Percentiles rank a stretch among this genome's conserved stretches.
These are phyloP conservation scores for Endomychus coccineus DNA, from an alignment of 2,888 invertebrate genomes.

Conservation along the genomic window DNA sequence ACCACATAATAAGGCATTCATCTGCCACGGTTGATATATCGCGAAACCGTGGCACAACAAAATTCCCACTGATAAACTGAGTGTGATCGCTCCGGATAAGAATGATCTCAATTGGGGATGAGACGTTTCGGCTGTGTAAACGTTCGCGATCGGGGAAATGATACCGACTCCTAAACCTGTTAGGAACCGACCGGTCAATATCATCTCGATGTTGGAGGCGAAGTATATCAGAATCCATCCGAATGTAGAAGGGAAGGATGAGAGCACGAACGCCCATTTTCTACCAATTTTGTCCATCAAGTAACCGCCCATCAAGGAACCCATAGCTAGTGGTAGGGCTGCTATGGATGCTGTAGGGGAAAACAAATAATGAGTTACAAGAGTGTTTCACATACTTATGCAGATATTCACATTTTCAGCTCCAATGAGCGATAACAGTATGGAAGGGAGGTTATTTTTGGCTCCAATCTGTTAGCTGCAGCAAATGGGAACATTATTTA, in stretches of 20 bases:
- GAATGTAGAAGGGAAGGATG: constrained; percentile 49
- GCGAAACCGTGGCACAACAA: no score
- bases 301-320: constrained; percentile 53
- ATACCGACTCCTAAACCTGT: constrained; percentile 42
- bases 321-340: constrained; percentile 56
- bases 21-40: no score
- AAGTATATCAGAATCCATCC: constrained; percentile 55
- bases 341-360: constrained; percentile 58
- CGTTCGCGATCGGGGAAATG: constrained; percentile 40
- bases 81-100: no score
- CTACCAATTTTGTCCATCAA: constrained; percentile 56
- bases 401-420: no score
- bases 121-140: constrained; percentile 37
- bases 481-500: no score
- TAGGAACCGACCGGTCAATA: constrained; percentile 37
- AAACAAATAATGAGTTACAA: no score
- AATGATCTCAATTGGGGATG: constrained; percentile 55
- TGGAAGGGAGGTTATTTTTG: no score
- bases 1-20: no score
- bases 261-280: constrained; percentile 49
- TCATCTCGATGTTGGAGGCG: constrained; percentile 50
- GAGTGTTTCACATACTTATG: no score
- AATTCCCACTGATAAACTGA: no score
- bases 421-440: no score
- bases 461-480: no score